Percentiles rank a stretch among this genome's conserved stretches.
Conservation (phyloP, 2,113 vertebrate genomes). For the Chitala chitala region DNA sequence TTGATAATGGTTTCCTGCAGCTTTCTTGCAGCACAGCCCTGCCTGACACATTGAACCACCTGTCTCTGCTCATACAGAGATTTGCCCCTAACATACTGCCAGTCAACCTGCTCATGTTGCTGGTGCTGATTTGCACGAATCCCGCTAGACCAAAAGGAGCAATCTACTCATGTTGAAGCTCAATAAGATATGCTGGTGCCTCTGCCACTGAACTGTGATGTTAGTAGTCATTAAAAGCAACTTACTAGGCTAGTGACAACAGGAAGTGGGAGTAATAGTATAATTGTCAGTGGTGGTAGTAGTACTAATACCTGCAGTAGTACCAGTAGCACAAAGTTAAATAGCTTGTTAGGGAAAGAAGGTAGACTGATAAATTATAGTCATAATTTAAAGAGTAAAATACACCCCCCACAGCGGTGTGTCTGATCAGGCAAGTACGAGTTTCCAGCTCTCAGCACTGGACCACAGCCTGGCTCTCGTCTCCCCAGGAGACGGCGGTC, state of each 20-base stretch:
- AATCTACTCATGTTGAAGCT: too few relatives aligned
- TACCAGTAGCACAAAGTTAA: conserved; percentile 44
- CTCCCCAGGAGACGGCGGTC: conserved; percentile 23
- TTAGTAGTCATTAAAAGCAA: conserved; percentile 58
- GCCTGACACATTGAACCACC: too few relatives aligned
- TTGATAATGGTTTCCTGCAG: too few relatives aligned
- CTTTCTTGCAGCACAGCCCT: too few relatives aligned
- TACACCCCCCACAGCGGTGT: conserved; percentile 3
- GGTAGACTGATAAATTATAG: conserved; percentile 27
- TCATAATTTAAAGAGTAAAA: conserved; percentile 22
- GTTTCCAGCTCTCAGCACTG: conserved; percentile 19
- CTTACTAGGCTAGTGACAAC: conserved; percentile 40
- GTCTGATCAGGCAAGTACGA: background rate
- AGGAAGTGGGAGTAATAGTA: conserved; percentile 23
- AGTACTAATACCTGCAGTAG: conserved; percentile 23
- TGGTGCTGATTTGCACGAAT: too few relatives aligned
- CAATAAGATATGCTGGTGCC: too few relatives aligned
- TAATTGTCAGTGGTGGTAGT: conserved; percentile 29
- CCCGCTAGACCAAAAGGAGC: too few relatives aligned
- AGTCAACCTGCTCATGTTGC: too few relatives aligned
- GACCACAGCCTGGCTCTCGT: background rate
- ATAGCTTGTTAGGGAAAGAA: conserved; percentile 22
- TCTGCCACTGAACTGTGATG: conserved; percentile 43
- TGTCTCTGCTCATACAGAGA: too few relatives aligned
- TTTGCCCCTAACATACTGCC: too few relatives aligned